A percentile compares a stretch with the other conserved stretches of the same genome.
Evolutionary conservation across 2,113 vertebrate species (phyloP).

Genomic region (Hyaena hyaena): DNA sequence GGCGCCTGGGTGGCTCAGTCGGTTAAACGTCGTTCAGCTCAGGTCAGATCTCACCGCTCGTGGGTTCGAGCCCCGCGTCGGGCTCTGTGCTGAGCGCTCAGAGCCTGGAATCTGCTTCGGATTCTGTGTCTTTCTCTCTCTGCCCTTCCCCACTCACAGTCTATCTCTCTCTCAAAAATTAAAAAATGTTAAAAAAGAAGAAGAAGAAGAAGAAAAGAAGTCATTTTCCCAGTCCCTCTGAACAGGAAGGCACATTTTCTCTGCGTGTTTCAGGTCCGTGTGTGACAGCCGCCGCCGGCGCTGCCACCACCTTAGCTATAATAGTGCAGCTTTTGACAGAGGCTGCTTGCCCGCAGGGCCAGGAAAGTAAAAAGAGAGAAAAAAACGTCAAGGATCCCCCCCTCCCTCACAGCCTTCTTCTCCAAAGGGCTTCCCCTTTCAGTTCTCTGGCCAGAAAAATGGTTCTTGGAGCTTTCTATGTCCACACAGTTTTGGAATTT

Average conservation of each 20-base stretch:
- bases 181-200: too few relatives aligned
- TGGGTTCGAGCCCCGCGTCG: too few relatives aligned
- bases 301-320: not conserved
- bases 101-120: too few relatives aligned
- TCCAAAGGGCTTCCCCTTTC: not conserved
- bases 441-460: not conserved
- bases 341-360: not conserved
- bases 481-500: not conserved
- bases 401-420: not conserved
- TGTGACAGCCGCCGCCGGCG: not conserved
- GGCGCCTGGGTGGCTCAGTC: too few relatives aligned
- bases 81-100: too few relatives aligned
- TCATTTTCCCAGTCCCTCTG: not conserved
- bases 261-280: not conserved
- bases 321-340: not conserved
- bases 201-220: too few relatives aligned
- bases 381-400: not conserved
- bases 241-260: not conserved
- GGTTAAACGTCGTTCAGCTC: too few relatives aligned
- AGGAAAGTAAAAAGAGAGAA: not conserved
- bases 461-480: not conserved
- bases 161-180: too few relatives aligned
- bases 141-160: too few relatives aligned
- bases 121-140: too few relatives aligned
- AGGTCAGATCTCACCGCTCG: too few relatives aligned